These are phyloP conservation scores for Zaprionus capensis DNA, from an alignment of 1,140 invertebrate species.

Conservation along the genomic window DNA sequence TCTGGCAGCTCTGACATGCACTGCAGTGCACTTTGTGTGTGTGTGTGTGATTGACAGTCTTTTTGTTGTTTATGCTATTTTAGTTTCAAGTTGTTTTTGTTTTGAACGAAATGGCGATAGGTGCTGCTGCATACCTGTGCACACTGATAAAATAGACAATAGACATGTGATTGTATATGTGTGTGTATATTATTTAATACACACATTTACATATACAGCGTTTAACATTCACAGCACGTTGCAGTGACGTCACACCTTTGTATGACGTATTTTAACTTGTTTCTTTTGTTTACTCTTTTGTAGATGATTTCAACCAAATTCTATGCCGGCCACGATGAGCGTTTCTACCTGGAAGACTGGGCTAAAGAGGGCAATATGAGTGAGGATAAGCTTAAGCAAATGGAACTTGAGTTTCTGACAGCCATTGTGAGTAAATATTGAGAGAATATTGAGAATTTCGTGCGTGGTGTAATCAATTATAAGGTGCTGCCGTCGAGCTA, in stretches of 20 bases:
- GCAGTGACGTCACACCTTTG: constrained; percentile 38
- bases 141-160: not conserved
- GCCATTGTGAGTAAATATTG: constrained; percentile 91
- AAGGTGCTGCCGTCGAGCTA: not conserved
- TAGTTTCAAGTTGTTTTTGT: constrained; percentile 11
- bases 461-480: constrained; percentile 16
- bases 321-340: constrained; percentile 95
- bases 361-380: constrained; percentile 91
- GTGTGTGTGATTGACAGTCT: constrained; percentile 7
- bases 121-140: constrained; percentile 2
- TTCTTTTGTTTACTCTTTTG: constrained; percentile 42
- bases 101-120: constrained; percentile 12
- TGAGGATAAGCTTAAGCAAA: constrained; percentile 90
- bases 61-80: constrained; percentile 27
- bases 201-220: not conserved
- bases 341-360: constrained; percentile 95
- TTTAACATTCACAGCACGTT: not conserved
- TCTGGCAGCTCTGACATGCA: not conserved
- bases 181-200: constrained; percentile 6
- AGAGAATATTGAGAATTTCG: not conserved
- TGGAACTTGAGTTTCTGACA: constrained; percentile 94
- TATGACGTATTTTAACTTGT: constrained; percentile 23
- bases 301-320: constrained; percentile 98
- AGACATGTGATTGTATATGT: not conserved
- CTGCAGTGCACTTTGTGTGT: not conserved